Evolutionary conservation across 2,113 vertebrate genomes (phyloP), one percentile per base, ranked within the genome.

Genomic region (Calonectris borealis): DNA sequence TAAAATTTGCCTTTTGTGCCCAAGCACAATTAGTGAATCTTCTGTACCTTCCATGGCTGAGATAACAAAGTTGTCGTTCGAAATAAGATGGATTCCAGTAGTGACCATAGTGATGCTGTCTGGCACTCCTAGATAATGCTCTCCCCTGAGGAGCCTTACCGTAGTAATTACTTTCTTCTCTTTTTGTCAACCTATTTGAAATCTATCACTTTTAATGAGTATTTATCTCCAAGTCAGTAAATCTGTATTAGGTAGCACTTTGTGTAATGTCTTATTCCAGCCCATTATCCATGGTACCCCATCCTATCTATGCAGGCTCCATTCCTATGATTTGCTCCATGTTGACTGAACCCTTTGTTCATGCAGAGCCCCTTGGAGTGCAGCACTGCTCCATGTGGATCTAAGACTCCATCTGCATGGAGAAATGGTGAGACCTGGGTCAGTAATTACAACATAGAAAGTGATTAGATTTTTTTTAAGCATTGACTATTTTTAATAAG

Each of bases 201-300:
- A 95, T 95, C 86, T 94, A 94, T 89, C 83, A 93, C 83, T 93
- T 93, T 88, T 86, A 96, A 95, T 97, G 91, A 91, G 48, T 89
- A 94, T 95, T 95, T 95, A 72, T 94, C 80, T 89, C 70, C 44
- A 96, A 94, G 65, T 93, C 77, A 79, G 88, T 92, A 94, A 90
- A 90, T 92, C 86, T 92, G 61, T 83, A 80, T 73, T 89, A 91
- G 62, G 81, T 93, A 83, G n/a, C 77, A 85, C 78, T 93, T 79
- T 1, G 3, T 66, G 54, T 91, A 94, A 95, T 57, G 69, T 94
- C 92, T 96, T 87, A 91, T 72, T 94, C 54, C 70, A 89, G 54
- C 73, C 81, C 61, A 49, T 86, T 94, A 84, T 93, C 77, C 46
- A 51, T 73, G 52, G 27, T 91, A 84, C 14, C 80, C 75, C 49